Evolutionary conservation across 2,888 invertebrate species (phyloP).

Genomic region (Caenorhabditis sp.): DNA sequence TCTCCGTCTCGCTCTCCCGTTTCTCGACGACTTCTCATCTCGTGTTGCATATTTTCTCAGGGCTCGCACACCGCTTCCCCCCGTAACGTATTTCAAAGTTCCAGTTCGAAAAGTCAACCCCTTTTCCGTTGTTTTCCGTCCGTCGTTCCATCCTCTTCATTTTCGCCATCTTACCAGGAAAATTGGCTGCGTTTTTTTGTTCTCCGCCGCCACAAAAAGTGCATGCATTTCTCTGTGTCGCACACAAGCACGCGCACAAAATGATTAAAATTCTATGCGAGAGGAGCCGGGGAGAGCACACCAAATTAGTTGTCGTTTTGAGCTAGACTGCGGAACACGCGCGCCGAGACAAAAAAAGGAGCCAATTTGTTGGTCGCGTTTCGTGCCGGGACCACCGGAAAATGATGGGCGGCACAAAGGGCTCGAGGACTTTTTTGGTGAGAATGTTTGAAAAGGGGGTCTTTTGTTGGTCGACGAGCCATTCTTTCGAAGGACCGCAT

Average conservation of each 20-base stretch:
- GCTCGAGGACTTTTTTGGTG: neutral
- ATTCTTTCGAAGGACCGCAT: neutral
- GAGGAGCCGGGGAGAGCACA: neutral
- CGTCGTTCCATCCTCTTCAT: too few relatives aligned
- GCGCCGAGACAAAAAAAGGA: constrained; percentile 2
- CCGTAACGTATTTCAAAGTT: too few relatives aligned
- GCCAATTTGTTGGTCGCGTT: constrained; percentile 24
- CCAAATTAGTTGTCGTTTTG: constrained; percentile 19
- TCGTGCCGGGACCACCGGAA: constrained; percentile 20
- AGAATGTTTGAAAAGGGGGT: neutral
- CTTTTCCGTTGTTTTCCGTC: too few relatives aligned
- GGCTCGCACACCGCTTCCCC: too few relatives aligned
- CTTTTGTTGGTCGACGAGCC: neutral
- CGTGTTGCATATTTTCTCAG: constrained; percentile 34
- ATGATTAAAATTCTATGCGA: constrained; percentile 49
- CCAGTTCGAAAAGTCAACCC: too few relatives aligned
- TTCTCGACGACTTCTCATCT: constrained; percentile 24
- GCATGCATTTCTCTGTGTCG: neutral
- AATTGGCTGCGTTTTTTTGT: neutral
- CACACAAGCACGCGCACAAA: too few relatives aligned
- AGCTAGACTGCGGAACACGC: neutral
- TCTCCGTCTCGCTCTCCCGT: neutral
- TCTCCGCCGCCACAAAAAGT: constrained; percentile 8
- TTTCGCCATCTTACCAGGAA: too few relatives aligned
- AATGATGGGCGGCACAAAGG: too few relatives aligned